These are phyloP conservation scores for Nycticebus coucang DNA, from an alignment of 2,113 vertebrate species.

Conservation along the genomic window DNA sequence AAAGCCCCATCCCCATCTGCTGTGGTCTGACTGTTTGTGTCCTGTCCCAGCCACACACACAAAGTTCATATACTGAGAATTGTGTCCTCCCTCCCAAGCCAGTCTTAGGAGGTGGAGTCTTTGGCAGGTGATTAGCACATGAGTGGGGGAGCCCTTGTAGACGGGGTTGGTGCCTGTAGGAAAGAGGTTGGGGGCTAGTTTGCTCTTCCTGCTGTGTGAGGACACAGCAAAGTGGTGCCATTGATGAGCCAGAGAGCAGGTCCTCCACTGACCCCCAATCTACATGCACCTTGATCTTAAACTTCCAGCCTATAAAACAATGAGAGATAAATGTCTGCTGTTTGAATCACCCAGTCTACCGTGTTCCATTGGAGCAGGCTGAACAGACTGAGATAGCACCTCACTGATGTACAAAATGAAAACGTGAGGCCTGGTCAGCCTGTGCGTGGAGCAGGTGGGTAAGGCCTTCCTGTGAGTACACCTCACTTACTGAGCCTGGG, in stretches of 20 bases:
- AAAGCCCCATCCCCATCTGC: neutral
- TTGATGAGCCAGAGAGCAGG: neutral
- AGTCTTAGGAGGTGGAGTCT: accelerated
- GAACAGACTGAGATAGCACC: no score
- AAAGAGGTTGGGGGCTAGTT: accelerated
- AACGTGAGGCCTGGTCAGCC: neutral
- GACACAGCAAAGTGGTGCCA: no score
- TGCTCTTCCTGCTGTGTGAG: no score
- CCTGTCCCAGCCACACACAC: neutral
- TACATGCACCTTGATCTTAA: neutral
- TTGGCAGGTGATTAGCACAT: neutral
- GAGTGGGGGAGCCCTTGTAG: neutral
- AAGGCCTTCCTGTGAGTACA: no score
- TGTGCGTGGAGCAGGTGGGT: accelerated
- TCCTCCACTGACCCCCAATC: neutral
- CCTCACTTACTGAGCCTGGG: accelerated
- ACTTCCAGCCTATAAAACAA: neutral
- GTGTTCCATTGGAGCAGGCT: no score
- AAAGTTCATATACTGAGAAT: no score
- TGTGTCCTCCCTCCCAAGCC: no score
- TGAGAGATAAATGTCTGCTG: neutral
- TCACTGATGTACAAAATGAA: no score
- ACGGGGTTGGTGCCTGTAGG: neutral
- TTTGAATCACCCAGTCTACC: neutral
- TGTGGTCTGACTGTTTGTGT: accelerated